Conservation (phyloP, 2,888 invertebrate genomes). For the Drosophila sordidula region DNA sequence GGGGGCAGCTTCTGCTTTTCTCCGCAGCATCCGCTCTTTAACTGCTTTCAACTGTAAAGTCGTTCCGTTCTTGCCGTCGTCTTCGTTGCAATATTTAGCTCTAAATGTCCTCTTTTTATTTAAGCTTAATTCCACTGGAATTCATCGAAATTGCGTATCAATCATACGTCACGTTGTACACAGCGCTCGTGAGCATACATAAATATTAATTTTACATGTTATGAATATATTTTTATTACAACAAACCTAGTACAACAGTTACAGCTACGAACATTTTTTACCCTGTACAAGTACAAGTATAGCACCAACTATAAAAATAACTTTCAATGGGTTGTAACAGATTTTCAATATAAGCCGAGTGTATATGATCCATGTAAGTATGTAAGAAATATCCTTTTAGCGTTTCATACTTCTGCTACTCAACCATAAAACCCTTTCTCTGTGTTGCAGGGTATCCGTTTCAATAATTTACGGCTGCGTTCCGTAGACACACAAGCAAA, state of each 20-base stretch:
- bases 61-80: neutral
- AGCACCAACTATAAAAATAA: neutral
- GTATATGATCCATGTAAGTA: neutral
- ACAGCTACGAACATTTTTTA: neutral
- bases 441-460: neutral
- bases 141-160: slow-evolving; percentile 50
- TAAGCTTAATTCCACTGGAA: neutral
- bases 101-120: neutral
- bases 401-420: neutral
- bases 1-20: slow-evolving; percentile 5
- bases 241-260: neutral
- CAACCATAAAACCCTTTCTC: neutral
- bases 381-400: too few species aligned
- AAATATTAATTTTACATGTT: slow-evolving; percentile 16
- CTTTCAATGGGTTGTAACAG: neutral
- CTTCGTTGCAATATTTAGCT: slow-evolving; percentile 13
- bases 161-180: slow-evolving; percentile 64
- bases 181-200: slow-evolving; percentile 13
- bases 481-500: neutral
- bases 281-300: neutral
- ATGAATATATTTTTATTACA: slow-evolving; percentile 16
- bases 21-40: slow-evolving; percentile 13
- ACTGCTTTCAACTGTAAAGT: slow-evolving; percentile 29
- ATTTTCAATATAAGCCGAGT: too few species aligned
- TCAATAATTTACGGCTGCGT: neutral